A percentile compares a stretch with the other conserved stretches of the same genome.
Conservation (phyloP, 2,113 vertebrate genomes). For the Struthidea cinerea region DNA sequence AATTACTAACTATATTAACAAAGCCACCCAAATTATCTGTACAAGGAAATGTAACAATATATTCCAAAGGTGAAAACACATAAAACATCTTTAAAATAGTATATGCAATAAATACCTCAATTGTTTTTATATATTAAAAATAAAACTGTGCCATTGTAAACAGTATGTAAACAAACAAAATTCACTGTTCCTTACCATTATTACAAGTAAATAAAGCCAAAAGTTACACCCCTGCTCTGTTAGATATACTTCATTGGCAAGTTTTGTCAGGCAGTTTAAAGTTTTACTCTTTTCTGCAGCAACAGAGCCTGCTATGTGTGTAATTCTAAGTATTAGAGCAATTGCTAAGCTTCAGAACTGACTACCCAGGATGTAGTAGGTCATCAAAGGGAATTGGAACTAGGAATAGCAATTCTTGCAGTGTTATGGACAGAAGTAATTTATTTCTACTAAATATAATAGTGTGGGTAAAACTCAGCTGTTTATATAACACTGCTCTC, state of each 20-base stretch:
- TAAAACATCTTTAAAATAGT: constrained; percentile 94
- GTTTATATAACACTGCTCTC: background rate
- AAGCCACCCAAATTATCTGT: constrained; percentile 93
- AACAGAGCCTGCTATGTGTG: constrained; percentile 66
- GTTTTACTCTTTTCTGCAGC: constrained; percentile 81
- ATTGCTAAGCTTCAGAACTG: constrained; percentile 35
- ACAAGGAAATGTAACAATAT: constrained; percentile 97
- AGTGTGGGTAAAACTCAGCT: background rate
- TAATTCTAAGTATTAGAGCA: constrained; percentile 27
- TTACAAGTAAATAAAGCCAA: constrained; percentile 77
- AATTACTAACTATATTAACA: constrained; percentile 95
- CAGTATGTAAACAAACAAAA: constrained; percentile 99
- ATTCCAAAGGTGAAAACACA: constrained; percentile 99
- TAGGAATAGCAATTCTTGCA: constrained; percentile 35
- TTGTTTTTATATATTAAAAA: constrained; percentile 87
- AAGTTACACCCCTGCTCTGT: constrained; percentile 74
- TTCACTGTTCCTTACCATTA: constrained; percentile 81
- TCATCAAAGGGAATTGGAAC: constrained; percentile 15
- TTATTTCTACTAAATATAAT: background rate
- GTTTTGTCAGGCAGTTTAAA: constrained; percentile 84
- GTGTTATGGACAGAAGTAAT: background rate
- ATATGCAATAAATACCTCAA: constrained; percentile 99
- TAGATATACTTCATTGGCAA: constrained; percentile 75
- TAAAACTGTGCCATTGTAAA: constrained; percentile 97
- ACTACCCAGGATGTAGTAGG: constrained; percentile 10